These are phyloP conservation scores for Oophaga sylvatica DNA, from an alignment of 2,797 vertebrate genomes.

Conservation along the genomic window DNA sequence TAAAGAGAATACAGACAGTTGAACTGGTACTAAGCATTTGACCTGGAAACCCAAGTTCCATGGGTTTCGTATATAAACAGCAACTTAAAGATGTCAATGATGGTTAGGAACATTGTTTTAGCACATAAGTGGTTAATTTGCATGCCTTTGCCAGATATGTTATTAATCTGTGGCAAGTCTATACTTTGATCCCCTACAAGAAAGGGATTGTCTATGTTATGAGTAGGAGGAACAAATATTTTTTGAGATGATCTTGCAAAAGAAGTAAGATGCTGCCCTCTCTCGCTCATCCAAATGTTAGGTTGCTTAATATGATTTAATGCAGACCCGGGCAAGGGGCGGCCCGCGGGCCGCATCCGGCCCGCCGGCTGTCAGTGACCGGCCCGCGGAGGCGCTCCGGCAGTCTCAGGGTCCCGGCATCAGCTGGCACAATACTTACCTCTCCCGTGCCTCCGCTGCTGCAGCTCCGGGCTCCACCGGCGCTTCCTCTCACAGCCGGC, in stretches of 20 bases:
- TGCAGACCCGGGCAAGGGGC: no score
- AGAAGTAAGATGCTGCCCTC: conserved; percentile 46
- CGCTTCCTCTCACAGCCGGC: no score
- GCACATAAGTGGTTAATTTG: not conserved
- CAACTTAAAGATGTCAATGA: not conserved
- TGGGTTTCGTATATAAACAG: not conserved
- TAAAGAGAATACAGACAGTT: not conserved
- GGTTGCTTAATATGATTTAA: not conserved
- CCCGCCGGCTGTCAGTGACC: no score
- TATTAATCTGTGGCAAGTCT: not conserved
- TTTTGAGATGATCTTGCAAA: not conserved
- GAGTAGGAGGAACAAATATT: not conserved
- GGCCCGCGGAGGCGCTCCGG: no score
- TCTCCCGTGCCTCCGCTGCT: no score
- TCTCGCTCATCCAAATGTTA: conserved; percentile 13
- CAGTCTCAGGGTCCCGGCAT: no score
- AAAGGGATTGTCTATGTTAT: not conserved
- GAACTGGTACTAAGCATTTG: not conserved
- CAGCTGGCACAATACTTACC: no score
- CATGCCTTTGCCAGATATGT: not conserved
- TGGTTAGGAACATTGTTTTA: not conserved
- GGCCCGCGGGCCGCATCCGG: no score
- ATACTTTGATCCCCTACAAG: not conserved
- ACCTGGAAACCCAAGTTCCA: not conserved
- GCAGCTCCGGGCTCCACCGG: no score